Base-by-base conservation (phyloP, 2,888 invertebrate genomes). In the Xanthia icteritia region DNA sequence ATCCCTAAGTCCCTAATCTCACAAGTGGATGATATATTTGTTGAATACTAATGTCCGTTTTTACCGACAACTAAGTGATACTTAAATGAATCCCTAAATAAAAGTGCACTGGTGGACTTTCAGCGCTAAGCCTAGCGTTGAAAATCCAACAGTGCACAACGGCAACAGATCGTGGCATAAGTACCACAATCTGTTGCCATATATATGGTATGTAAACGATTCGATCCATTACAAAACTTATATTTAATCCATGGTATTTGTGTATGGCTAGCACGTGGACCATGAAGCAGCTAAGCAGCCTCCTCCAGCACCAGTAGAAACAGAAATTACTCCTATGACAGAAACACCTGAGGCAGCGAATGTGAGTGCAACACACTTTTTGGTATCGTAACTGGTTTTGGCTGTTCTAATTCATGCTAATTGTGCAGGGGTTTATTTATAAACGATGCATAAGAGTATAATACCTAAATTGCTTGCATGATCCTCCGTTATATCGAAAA, bases 241-340 rank as follows among this genome's bases (percentile, higher is more conserved):
- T 58, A 39, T 68, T 39, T 11, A 60, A 39, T 45, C 31, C 5
- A 2, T 56, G 13, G 17, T 13, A n/a, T 83, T 66, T 67, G 20
- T 73, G n/a, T 72, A 70, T 64, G 67, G 31, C n/a, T 77, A 95
- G 94, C 94, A 94, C 69, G 87, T 89, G 11, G 95, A 94, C 42
- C 90, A 87, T 20, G 93, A 92, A 76, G 83, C 88, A 13, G 81
- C 90, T 17, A 86, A 84, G 39, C 83, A 82, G 20, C 83, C 86
- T 0, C 60, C 84, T 5, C 83, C 82, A 11, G 60, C 74, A 9
- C 76, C 82, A 0, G 76, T 73, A 31, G 72, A 73, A 76, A 13
- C 81, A 20, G 87, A 81, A 56, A 65, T 64, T 23, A 5, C 73
- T 42, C 60, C 76, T 5, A 20, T 68, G 27, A 8, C 51, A 20